phyloP scores from a whole-genome alignment of 2,797 vertebrate species.

The Acomys russatus region DNA sequence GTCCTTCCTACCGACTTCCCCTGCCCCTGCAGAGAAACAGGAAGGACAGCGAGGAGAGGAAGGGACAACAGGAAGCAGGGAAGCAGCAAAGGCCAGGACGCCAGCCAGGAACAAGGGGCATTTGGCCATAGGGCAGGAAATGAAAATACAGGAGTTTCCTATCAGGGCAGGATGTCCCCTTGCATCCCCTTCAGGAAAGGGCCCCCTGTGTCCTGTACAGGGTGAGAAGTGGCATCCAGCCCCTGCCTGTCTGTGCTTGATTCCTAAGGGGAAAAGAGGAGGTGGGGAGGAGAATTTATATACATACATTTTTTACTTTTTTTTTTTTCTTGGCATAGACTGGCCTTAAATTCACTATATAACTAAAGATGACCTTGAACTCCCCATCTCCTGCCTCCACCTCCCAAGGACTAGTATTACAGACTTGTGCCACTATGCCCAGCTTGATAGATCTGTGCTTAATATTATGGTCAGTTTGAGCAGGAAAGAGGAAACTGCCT shows the following conservation, averaged over 20 bases:
- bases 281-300: not conserved
- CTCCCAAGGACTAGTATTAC: not conserved
- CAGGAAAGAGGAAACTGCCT: not conserved
- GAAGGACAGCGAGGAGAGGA: not conserved
- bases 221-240: not conserved
- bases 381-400: not conserved
- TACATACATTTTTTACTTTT: not conserved
- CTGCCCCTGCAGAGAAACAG: not conserved
- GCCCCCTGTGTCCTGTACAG: not conserved
- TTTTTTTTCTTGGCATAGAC: not conserved
- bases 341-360: not conserved
- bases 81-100: not conserved
- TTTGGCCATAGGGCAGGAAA: slow-evolving; percentile 36
- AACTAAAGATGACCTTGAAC: not conserved
- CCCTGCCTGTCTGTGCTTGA: not conserved
- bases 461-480: not conserved
- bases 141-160: slow-evolving; percentile 12
- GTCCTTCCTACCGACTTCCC: not conserved
- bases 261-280: not conserved
- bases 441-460: not conserved
- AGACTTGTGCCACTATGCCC: not conserved
- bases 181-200: not conserved
- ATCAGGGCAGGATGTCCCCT: slow-evolving; percentile 48
- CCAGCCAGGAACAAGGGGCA: not conserved
- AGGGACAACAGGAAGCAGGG: slow-evolving; percentile 53